These are phyloP conservation scores for Hydrolagus affinis DNA, from an alignment of 2,113 vertebrate species.

Conservation along the genomic window DNA sequence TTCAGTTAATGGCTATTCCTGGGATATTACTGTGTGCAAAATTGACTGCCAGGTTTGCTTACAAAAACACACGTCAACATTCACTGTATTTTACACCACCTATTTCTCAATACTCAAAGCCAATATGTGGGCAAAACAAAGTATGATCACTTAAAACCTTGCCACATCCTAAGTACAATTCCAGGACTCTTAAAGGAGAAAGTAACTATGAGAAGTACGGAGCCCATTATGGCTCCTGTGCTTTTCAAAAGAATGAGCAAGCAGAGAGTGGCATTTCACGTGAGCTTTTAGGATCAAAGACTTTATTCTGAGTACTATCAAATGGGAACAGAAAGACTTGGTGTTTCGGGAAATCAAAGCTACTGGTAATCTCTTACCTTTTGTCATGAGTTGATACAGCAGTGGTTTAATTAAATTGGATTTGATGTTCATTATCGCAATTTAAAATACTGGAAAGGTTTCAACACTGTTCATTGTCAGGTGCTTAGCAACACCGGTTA, in stretches of 20 bases:
- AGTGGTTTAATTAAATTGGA: neutral
- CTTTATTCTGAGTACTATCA: neutral
- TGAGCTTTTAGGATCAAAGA: neutral
- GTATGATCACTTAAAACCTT: no score
- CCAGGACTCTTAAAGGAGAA: no score
- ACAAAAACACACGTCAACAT: no score
- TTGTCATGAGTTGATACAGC: neutral
- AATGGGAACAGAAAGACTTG: slow-evolving; percentile 5
- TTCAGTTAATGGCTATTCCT: no score
- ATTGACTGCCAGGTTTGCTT: no score
- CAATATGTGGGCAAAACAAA: neutral
- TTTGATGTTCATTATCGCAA: neutral
- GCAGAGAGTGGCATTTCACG: neutral
- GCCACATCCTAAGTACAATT: no score
- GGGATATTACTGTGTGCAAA: no score
- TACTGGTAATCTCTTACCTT: neutral
- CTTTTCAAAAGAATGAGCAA: no score
- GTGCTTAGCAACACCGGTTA: neutral
- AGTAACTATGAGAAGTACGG: no score
- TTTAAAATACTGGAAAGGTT: neutral
- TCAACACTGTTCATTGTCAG: neutral
- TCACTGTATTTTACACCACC: no score
- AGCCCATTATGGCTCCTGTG: no score
- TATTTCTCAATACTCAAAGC: neutral
- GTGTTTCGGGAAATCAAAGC: neutral